These are phyloP conservation scores for Emydoidea blandingii DNA, from an alignment of 2,797 vertebrate species.

Conservation along the genomic window DNA sequence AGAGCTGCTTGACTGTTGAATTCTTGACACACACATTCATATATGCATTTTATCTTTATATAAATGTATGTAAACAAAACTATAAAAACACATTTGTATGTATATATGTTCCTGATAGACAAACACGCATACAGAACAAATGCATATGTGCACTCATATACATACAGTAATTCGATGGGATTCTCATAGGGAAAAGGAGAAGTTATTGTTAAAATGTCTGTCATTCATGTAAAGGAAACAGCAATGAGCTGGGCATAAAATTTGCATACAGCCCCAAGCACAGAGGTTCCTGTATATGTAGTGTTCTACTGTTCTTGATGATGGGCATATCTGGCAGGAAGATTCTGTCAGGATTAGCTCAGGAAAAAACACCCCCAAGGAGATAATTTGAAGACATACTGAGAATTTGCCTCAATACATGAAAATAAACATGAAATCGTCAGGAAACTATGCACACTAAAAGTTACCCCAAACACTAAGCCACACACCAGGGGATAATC, in stretches of 20 bases:
- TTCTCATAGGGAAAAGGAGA: conserved; percentile 77
- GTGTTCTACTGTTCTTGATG: conserved; percentile 80
- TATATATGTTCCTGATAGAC: conserved; percentile 62
- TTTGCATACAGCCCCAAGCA: conserved; percentile 86
- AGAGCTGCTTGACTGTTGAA: conserved; percentile 65
- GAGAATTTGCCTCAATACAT: conserved; percentile 82
- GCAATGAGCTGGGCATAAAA: conserved; percentile 85
- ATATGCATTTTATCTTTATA: conserved; percentile 65
- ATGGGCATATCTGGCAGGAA: conserved; percentile 84
- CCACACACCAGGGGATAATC: conserved; percentile 78
- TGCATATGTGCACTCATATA: conserved; percentile 47
- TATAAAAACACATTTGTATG: conserved; percentile 65
- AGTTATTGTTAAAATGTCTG: conserved; percentile 82
- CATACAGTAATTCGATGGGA: conserved; percentile 65
- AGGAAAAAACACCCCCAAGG: conserved; percentile 83
- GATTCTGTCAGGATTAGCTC: conserved; percentile 84
- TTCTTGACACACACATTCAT: conserved; percentile 60
- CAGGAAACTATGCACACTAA: conserved; percentile 62
- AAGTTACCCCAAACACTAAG: conserved; percentile 75
- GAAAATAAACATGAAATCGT: conserved; percentile 84
- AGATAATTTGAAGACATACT: conserved; percentile 85
- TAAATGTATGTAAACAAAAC: conserved; percentile 68
- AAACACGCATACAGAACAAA: conserved; percentile 54
- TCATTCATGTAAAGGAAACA: conserved; percentile 80
- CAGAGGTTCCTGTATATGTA: conserved; percentile 75